These are phyloP conservation scores for Pseudachorutes palmiensis DNA, from an alignment of 1,140 invertebrate species.

Conservation along the genomic window DNA sequence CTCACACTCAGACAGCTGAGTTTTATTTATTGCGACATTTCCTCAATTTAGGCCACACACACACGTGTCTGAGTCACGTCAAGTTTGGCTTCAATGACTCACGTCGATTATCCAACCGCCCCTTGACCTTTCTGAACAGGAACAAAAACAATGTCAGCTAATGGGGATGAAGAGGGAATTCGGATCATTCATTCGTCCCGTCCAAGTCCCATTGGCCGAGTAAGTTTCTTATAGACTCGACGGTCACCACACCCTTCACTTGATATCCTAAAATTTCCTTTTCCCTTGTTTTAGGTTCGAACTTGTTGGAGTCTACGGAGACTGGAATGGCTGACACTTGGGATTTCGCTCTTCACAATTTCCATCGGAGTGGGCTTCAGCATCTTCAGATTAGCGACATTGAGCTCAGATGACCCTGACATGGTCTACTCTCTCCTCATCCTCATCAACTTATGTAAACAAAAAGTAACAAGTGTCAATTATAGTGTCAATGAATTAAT, in stretches of 20 bases:
- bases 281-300: slow-evolving; percentile 23
- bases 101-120: too few relatives aligned
- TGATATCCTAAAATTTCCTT: neutral
- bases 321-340: slow-evolving; percentile 28
- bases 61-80: too few relatives aligned
- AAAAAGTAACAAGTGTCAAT: neutral
- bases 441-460: slow-evolving; percentile 26
- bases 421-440: slow-evolving; percentile 28
- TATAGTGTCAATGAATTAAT: neutral
- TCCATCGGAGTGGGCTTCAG: slow-evolving; percentile 19
- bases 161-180: neutral
- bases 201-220: slow-evolving; percentile 22
- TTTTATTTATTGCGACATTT: neutral
- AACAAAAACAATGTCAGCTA: too few relatives aligned
- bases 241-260: neutral
- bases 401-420: slow-evolving; percentile 17
- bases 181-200: neutral
- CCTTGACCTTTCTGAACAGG: too few relatives aligned
- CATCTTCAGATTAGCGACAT: slow-evolving; percentile 21
- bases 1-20: neutral
- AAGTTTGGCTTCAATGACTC: too few relatives aligned
- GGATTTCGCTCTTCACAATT: slow-evolving; percentile 11
- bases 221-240: neutral
- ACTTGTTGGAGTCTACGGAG: slow-evolving; percentile 17
- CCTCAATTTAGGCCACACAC: too few relatives aligned